Conservation (phyloP, 2,113 vertebrate species). For the Mesocricetus auratus region DNA sequence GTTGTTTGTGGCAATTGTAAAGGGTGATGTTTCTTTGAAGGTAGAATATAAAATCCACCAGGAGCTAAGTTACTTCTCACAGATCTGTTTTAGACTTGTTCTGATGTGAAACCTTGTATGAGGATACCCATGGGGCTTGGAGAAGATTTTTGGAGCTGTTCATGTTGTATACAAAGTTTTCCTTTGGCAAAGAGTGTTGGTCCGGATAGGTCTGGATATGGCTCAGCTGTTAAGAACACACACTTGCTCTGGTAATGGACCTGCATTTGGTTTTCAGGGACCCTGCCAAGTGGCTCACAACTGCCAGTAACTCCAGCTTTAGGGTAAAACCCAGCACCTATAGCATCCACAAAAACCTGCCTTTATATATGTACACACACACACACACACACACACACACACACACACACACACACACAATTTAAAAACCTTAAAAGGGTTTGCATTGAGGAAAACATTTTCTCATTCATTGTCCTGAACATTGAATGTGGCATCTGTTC, state of each 20-base stretch:
- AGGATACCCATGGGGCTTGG: neutral
- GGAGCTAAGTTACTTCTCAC: neutral
- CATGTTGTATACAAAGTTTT: neutral
- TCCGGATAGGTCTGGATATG: neutral
- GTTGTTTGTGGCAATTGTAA: no score
- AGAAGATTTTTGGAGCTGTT: neutral
- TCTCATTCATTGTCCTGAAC: neutral
- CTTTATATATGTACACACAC: no score
- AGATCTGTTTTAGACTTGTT: neutral
- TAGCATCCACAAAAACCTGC: neutral
- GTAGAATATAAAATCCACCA: neutral
- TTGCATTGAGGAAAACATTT: neutral
- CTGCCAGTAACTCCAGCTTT: neutral
- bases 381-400: no score
- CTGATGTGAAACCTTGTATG: neutral
- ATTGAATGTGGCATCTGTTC: neutral
- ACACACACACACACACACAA: neutral
- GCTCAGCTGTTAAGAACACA: neutral
- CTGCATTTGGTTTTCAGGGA: neutral
- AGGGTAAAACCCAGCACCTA: neutral
- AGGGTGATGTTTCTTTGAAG: no score
- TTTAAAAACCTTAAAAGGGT: neutral
- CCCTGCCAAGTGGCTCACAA: no score
- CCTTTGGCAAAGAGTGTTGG: slow-evolving; percentile 17
- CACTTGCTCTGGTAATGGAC: neutral